Conservation (phyloP, 2,888 invertebrate species). For the Nymphalis urticae region DNA sequence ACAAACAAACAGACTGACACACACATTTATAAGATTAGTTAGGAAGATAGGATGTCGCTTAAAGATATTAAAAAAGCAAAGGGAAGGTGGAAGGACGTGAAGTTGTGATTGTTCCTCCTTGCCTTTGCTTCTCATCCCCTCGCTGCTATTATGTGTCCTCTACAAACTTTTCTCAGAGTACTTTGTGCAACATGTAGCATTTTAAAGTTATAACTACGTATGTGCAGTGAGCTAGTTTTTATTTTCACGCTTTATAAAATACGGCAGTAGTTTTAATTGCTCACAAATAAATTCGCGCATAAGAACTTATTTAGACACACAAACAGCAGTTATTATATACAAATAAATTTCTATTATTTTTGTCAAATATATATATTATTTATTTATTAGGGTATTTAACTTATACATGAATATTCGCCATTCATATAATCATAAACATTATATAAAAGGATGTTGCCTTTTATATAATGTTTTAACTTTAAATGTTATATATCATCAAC, state of each 20-base stretch:
- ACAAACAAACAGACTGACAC: too few species aligned
- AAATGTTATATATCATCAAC: too few species aligned
- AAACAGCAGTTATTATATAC: too few species aligned
- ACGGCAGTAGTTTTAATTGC: neutral
- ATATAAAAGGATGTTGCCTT: too few species aligned
- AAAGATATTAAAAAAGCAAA: constrained; percentile 19
- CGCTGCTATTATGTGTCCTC: constrained; percentile 36
- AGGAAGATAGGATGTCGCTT: neutral
- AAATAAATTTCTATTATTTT: too few species aligned
- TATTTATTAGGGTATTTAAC: too few species aligned
- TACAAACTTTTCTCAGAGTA: constrained; percentile 51
- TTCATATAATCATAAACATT: too few species aligned
- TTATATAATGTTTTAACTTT: too few species aligned
- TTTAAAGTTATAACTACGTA: constrained; percentile 18
- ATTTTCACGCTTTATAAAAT: constrained; percentile 18
- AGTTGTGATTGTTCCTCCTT: constrained; percentile 55
- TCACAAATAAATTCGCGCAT: neutral
- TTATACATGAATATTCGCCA: too few species aligned
- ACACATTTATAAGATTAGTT: too few species aligned
- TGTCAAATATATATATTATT: too few species aligned
- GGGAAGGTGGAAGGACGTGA: constrained; percentile 34
- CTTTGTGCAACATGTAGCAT: constrained; percentile 15
- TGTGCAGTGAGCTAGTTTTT: constrained; percentile 6
- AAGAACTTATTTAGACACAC: neutral
- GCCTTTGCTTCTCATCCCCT: constrained; percentile 32